A percentile compares a stretch with the other conserved stretches of the same genome.
Conservation (phyloP, 1,140 invertebrate species). For the Aculops lycopersici region DNA sequence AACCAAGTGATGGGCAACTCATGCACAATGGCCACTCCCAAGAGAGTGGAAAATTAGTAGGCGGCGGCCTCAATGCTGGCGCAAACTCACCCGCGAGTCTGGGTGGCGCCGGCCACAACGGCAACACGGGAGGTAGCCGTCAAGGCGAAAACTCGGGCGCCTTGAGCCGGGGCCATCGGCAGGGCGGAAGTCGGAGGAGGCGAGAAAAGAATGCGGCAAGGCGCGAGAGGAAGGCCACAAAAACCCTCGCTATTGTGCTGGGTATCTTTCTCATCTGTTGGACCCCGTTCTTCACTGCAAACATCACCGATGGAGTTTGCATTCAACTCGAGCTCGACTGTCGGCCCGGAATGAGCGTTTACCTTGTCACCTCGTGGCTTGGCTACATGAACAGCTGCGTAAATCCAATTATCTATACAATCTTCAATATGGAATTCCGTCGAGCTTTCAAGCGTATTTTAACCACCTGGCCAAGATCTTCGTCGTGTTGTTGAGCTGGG, state of each 20-base stretch:
- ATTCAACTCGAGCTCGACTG: constrained; percentile 41
- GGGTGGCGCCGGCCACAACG: constrained; percentile 11
- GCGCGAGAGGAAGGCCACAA: constrained; percentile 91
- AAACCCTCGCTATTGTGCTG: constrained; percentile 88
- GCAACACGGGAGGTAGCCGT: neutral
- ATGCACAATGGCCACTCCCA: too few relatives aligned
- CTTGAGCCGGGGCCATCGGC: neutral
- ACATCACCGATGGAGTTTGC: constrained; percentile 82
- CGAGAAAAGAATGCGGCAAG: constrained; percentile 68
- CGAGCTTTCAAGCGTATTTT: constrained; percentile 79
- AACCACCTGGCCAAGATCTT: too few relatives aligned
- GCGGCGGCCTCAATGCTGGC: too few relatives aligned
- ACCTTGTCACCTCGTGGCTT: constrained; percentile 84
- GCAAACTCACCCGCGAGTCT: too few relatives aligned
- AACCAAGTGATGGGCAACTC: too few relatives aligned
- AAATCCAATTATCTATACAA: constrained; percentile 93
- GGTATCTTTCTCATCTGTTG: constrained; percentile 90
- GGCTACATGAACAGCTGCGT: constrained; percentile 94
- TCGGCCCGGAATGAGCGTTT: constrained; percentile 50
- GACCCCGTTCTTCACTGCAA: constrained; percentile 94
- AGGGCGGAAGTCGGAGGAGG: constrained; percentile 1
- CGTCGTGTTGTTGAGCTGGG: too few relatives aligned
- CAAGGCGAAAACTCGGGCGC: neutral
- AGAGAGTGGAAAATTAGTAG: too few relatives aligned
- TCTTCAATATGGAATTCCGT: constrained; percentile 93